A percentile compares a stretch with the other conserved stretches of the same genome.
Evolutionary conservation across 2,888 invertebrate species (phyloP).

Genomic region (Cistogaster globosa): DNA sequence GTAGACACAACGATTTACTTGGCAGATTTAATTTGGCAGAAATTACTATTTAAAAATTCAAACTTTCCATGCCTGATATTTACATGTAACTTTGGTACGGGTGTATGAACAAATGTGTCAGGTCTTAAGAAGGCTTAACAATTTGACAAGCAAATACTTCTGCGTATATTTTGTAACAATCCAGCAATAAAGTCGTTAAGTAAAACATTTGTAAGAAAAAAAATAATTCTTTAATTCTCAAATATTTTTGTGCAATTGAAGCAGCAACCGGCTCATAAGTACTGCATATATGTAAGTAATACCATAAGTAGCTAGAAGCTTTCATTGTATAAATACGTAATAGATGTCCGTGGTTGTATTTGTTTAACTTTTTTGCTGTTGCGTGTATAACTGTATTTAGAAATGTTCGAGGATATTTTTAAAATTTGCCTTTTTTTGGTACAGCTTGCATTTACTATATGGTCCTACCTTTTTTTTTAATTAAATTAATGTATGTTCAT

Average conservation of each 20-base stretch:
- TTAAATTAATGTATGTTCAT: too few relatives aligned
- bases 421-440: too few relatives aligned
- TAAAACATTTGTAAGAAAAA: constrained; percentile 18
- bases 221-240: constrained; percentile 29
- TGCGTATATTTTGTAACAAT: constrained; percentile 48
- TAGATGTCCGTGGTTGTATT: not conserved
- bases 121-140: constrained; percentile 51
- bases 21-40: too few relatives aligned
- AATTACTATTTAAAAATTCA: too few relatives aligned
- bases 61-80: not conserved
- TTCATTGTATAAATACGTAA: not conserved
- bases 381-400: too few relatives aligned
- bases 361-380: too few relatives aligned
- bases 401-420: too few relatives aligned
- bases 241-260: constrained; percentile 11
- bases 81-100: not conserved
- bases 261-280: constrained; percentile 36
- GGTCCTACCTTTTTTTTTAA: too few relatives aligned
- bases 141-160: constrained; percentile 56
- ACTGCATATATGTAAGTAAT: not conserved
- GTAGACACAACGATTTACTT: too few relatives aligned
- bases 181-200: constrained; percentile 46
- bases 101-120: constrained; percentile 13
- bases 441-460: too few relatives aligned
- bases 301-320: not conserved